These are phyloP conservation scores for Neodiprion fabricii DNA, from an alignment of 1,140 invertebrate genomes.

Conservation along the genomic window DNA sequence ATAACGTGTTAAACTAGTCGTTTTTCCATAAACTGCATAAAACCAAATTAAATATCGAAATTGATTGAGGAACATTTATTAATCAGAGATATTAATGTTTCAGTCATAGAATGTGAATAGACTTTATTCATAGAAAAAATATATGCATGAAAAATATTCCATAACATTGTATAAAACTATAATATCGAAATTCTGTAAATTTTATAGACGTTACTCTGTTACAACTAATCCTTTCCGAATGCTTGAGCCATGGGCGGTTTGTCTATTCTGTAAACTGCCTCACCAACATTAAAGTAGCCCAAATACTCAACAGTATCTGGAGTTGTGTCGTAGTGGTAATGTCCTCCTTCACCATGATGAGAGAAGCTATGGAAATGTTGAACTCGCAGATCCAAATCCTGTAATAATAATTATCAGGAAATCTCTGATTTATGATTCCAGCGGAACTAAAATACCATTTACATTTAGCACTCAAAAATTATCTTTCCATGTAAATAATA, in stretches of 20 bases:
- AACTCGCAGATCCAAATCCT: constrained; percentile 86
- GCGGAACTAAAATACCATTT: neutral
- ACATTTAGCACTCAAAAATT: neutral
- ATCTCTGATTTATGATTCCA: neutral
- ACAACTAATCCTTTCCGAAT: constrained; percentile 66
- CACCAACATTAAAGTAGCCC: constrained; percentile 84
- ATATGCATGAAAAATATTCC: neutral
- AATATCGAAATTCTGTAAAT: neutral
- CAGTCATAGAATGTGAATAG: neutral
- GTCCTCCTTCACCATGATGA: constrained; percentile 86
- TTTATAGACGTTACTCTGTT: constrained; percentile 18
- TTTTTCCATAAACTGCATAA: no score
- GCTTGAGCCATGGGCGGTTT: constrained; percentile 66
- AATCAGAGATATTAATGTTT: neutral
- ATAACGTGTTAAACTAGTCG: neutral
- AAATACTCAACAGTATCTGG: constrained; percentile 84
- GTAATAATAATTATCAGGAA: constrained; percentile 35
- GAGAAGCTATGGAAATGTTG: constrained; percentile 96
- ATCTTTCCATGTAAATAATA: constrained; percentile 2
- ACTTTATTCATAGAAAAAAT: neutral
- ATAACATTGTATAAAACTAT: neutral
- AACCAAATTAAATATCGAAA: no score
- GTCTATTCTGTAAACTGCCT: constrained; percentile 81
- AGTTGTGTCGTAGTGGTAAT: constrained; percentile 94
- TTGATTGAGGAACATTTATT: no score